Percentiles rank a stretch among this genome's conserved stretches.
Conservation (phyloP, 2,888 invertebrate genomes). For the Antitype chi region DNA sequence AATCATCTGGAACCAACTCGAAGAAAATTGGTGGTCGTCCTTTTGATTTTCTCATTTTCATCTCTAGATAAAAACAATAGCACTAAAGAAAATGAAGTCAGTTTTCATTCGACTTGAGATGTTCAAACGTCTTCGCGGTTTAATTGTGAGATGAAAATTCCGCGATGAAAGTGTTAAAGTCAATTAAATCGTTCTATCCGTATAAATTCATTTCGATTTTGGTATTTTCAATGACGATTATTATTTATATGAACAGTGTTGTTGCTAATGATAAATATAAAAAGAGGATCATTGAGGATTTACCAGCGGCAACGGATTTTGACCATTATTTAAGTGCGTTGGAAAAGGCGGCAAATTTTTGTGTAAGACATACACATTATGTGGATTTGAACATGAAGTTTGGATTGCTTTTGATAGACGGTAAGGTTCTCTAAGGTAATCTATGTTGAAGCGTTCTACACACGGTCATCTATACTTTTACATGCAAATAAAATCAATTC, state of each 20-base stretch:
- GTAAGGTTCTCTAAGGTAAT: slow-evolving; percentile 69
- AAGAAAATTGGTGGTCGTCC: too few relatives aligned
- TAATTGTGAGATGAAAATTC: neutral
- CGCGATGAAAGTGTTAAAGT: slow-evolving; percentile 24
- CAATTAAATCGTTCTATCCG: neutral
- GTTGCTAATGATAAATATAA: neutral
- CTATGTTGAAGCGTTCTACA: too few relatives aligned
- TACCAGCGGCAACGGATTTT: slow-evolving; percentile 71
- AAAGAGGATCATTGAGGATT: slow-evolving; percentile 40
- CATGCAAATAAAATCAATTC: slow-evolving; percentile 7
- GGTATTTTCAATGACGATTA: neutral
- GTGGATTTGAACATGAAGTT: slow-evolving; percentile 76
- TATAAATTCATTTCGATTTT: slow-evolving; percentile 7
- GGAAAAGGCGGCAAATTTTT: slow-evolving; percentile 69
- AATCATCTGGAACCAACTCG: too few relatives aligned
- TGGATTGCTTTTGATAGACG: slow-evolving; percentile 78
- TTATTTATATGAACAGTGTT: slow-evolving; percentile 10
- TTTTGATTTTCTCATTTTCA: slow-evolving; percentile 22
- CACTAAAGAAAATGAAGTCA: slow-evolving; percentile 61
- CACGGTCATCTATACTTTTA: neutral
- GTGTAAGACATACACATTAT: slow-evolving; percentile 63
- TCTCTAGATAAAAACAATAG: slow-evolving; percentile 65
- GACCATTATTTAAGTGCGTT: slow-evolving; percentile 70
- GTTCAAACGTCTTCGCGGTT: slow-evolving; percentile 54
- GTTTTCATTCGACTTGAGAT: slow-evolving; percentile 67